phyloP scores from a whole-genome alignment of 2,113 vertebrate species.

The Orientallactaga bullata region DNA sequence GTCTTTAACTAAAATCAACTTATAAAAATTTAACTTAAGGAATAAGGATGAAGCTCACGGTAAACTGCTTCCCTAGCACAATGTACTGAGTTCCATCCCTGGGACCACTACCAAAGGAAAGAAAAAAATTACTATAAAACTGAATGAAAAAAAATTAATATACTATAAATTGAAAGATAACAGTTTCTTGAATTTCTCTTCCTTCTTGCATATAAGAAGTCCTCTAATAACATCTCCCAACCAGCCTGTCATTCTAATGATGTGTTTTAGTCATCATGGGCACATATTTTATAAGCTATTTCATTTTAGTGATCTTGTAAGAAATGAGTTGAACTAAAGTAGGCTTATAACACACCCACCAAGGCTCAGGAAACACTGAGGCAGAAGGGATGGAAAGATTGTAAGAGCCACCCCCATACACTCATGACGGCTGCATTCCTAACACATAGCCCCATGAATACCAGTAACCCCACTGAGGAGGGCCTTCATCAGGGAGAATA shows the following conservation, averaged over 20 bases:
- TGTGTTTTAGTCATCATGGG: background rate
- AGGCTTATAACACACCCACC: too few species aligned
- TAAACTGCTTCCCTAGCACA: background rate
- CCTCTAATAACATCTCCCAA: background rate
- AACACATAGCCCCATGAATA: too few species aligned
- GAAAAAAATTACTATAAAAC: background rate
- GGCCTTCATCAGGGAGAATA: too few species aligned
- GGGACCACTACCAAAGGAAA: background rate
- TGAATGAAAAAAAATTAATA: background rate
- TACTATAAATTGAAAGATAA: background rate
- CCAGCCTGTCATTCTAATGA: background rate
- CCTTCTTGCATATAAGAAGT: background rate
- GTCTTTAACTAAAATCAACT: constrained; percentile 27
- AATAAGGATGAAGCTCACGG: background rate
- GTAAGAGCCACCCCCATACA: too few species aligned
- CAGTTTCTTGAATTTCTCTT: background rate
- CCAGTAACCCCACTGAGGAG: too few species aligned
- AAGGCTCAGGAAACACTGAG: too few species aligned
- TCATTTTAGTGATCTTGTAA: constrained; percentile 13
- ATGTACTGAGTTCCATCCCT: background rate
- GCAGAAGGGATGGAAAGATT: too few species aligned
- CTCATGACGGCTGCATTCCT: too few species aligned
- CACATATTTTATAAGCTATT: background rate
- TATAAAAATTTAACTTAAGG: constrained; percentile 33
- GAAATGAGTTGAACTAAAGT: background rate